These are phyloP conservation scores for Bellardia pandia DNA, from an alignment of 2,888 invertebrate genomes.

Conservation along the genomic window DNA sequence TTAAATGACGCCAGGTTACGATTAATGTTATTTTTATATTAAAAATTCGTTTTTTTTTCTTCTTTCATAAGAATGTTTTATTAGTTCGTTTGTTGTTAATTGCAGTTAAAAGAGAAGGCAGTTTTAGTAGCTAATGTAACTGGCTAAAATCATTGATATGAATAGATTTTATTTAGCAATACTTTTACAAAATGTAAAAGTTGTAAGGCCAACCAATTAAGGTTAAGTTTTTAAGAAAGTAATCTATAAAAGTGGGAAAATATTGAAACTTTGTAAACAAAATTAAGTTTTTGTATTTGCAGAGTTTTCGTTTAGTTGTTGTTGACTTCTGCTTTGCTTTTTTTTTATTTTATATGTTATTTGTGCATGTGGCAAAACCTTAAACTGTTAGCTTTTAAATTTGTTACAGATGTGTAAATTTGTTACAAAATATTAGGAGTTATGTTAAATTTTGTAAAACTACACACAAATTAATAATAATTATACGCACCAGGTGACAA, in stretches of 20 bases:
- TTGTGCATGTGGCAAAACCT: too few species aligned
- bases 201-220: neutral
- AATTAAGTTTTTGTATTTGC: neutral
- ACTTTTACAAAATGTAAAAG: too few species aligned
- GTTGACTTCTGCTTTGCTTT: too few species aligned
- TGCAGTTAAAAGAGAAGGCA: neutral
- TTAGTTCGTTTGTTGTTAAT: neutral
- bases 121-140: neutral
- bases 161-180: neutral
- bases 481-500: too few species aligned
- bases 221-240: neutral
- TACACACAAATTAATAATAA: too few species aligned
- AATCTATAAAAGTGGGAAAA: neutral
- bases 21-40: constrained; percentile 17
- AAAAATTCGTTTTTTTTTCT: neutral
- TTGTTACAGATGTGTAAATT: too few species aligned
- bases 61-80: neutral
- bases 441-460: too few species aligned
- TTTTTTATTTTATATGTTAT: too few species aligned
- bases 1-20: constrained; percentile 34
- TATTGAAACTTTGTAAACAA: neutral
- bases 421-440: too few species aligned
- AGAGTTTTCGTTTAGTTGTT: too few species aligned
- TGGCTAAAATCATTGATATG: neutral
- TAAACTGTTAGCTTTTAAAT: too few species aligned